Evolutionary conservation across 2,113 vertebrate species (phyloP).

Genomic region (Chionis minor): DNA sequence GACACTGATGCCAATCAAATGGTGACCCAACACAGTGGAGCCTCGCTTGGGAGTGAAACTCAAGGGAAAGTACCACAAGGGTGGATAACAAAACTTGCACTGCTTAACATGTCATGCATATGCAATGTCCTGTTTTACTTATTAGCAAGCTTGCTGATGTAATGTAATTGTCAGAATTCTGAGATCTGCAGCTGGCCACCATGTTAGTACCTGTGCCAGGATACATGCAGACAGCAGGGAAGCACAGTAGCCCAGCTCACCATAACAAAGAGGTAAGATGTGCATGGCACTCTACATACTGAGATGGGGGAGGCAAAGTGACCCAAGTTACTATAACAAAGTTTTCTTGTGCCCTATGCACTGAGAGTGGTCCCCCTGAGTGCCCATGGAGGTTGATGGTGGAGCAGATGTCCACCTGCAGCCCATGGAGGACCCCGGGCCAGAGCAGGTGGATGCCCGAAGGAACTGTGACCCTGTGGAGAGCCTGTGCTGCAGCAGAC

Average conservation of each 20-base stretch:
- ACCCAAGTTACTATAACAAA: not conserved
- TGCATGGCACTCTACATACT: not conserved
- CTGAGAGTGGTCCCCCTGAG: not conserved
- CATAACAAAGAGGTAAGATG: not conserved
- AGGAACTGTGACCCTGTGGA: not conserved
- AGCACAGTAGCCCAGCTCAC: no score
- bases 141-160: not conserved
- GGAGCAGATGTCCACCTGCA: not conserved
- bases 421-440: not conserved
- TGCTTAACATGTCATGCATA: not conserved
- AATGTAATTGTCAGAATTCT: not conserved
- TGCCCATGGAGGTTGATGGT: not conserved
- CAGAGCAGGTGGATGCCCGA: not conserved
- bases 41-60: not conserved
- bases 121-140: not conserved
- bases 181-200: not conserved
- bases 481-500: no score
- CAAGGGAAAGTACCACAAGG: not conserved
- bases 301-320: not conserved
- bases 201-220: rapidly evolving
- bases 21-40: not conserved
- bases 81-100: no score
- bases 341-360: not conserved
- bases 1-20: not conserved
- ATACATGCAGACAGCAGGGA: not conserved